Base-by-base conservation (phyloP, 1,140 invertebrate genomes). In the Epicauta chinensis region DNA sequence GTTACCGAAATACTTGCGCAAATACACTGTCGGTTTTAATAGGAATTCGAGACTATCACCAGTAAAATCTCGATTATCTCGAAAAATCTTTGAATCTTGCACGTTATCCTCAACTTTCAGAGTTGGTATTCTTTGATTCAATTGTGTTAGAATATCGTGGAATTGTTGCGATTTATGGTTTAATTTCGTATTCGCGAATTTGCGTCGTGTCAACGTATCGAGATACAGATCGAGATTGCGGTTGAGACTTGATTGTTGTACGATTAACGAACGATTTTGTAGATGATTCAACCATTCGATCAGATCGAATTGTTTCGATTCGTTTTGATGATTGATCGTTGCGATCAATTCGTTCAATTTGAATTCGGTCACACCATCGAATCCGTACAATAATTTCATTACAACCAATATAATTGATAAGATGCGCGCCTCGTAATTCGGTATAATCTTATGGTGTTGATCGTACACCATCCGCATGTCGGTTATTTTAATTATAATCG, bases 281-380 rank as follows among this genome's bases (percentile, higher is more conserved):
- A 84, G 75, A 58, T 76, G 81, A 32, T 74, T 57, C 53, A 81
- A 74, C 83, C 83, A 86, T 16, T 82, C 75, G 9, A 70, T 65
- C 59, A 79, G 79, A 43, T 76, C 76, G 60, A 85, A 85, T 12
- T 83, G 70, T 36, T 70, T 69, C 2, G 61, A 39, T 15, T 65
- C 59, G 1, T 11, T 39, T 49, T 23, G 23, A n/a, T 6, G 39
- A 16, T 43, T 29, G 54, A 56, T 52, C 64, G 74, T 64, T 82
- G 75, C 9, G 80, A 71, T 47, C 68, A 65, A 3, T 68, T 62
- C 0, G 77, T 73, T 23, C 78, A 71, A 31, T 71, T 59, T 2
- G 31, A 71, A 67, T 66, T 86, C 83, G 1, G 81, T 81, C 7
- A 73, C 59, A 36, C 75, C 82, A 68, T 86, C 82, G 2, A 86